Percentiles rank a stretch among this genome's conserved stretches.
These are phyloP conservation scores for Drosophila mercatorum DNA, from an alignment of 2,888 invertebrate species.

Conservation along the genomic window DNA sequence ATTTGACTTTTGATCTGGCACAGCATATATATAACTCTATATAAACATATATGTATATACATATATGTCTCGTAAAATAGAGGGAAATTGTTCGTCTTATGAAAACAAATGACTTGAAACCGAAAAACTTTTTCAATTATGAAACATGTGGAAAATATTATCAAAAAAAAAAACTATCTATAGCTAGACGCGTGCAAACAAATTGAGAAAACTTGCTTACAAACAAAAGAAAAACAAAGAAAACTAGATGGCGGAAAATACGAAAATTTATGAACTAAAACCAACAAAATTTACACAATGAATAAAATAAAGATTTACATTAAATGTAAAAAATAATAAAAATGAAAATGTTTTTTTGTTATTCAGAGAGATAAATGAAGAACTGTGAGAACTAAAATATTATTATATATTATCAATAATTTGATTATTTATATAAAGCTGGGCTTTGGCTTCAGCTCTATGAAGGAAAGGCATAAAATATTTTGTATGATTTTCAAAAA, in stretches of 20 bases:
- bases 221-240: conserved; percentile 5
- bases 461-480: too few species aligned
- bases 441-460: too few species aligned
- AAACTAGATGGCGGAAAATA: conserved; percentile 14
- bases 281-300: conserved; percentile 72
- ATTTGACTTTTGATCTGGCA: conserved; percentile 57
- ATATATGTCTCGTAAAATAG: conserved; percentile 45
- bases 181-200: conserved; percentile 67
- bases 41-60: conserved; percentile 7
- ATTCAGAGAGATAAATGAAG: too few species aligned
- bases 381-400: background rate
- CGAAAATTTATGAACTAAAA: conserved; percentile 58
- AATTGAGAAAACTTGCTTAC: conserved; percentile 61
- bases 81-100: conserved; percentile 65
- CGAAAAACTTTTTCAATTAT: conserved; percentile 44
- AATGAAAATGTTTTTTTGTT: background rate
- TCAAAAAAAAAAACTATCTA: conserved; percentile 27
- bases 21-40: conserved; percentile 29
- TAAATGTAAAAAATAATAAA: conserved; percentile 57
- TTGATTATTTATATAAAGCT: too few species aligned
- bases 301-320: conserved; percentile 75
- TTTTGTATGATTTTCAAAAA: too few species aligned
- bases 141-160: conserved; percentile 28
- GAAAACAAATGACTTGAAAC: conserved; percentile 63
- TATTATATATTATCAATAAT: too few species aligned